A percentile compares a stretch with the other conserved stretches of the same genome.
These are phyloP conservation scores for Chymomyza fuscimana DNA, from an alignment of 2,888 invertebrate species.

Conservation along the genomic window DNA sequence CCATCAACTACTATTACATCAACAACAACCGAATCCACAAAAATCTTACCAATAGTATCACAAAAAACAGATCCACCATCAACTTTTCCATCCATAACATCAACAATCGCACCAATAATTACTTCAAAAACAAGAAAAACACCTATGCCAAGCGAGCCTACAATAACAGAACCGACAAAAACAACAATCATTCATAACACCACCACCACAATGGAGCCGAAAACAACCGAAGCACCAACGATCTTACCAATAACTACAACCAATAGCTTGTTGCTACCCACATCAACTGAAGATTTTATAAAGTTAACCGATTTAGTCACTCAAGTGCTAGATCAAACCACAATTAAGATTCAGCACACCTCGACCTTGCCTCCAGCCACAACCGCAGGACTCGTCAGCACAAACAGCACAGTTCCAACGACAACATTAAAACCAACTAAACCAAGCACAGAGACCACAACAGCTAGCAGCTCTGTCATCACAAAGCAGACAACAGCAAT, in stretches of 20 bases:
- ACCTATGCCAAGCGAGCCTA: not conserved
- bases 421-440: constrained; percentile 14
- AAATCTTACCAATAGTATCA: not conserved
- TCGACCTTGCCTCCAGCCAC: constrained; percentile 13
- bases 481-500: constrained; percentile 15
- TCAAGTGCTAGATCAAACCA: constrained; percentile 43
- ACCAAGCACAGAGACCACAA: constrained; percentile 11
- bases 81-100: not conserved
- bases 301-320: constrained; percentile 52
- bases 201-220: constrained; percentile 32
- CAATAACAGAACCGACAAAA: not conserved
- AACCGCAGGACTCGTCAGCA: constrained; percentile 25
- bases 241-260: constrained; percentile 1
- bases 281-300: constrained; percentile 55
- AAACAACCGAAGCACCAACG: not conserved
- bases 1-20: not conserved
- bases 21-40: not conserved
- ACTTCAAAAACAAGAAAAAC: not conserved
- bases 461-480: constrained; percentile 13
- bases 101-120: not conserved
- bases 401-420: constrained; percentile 11
- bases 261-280: constrained; percentile 23
- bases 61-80: not conserved
- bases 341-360: constrained; percentile 11
- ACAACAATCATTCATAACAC: constrained; percentile 13